Evolutionary conservation across 2,888 invertebrate species (phyloP), one percentile per base, ranked within the genome.

Genomic region (Epinotia bilunana): DNA sequence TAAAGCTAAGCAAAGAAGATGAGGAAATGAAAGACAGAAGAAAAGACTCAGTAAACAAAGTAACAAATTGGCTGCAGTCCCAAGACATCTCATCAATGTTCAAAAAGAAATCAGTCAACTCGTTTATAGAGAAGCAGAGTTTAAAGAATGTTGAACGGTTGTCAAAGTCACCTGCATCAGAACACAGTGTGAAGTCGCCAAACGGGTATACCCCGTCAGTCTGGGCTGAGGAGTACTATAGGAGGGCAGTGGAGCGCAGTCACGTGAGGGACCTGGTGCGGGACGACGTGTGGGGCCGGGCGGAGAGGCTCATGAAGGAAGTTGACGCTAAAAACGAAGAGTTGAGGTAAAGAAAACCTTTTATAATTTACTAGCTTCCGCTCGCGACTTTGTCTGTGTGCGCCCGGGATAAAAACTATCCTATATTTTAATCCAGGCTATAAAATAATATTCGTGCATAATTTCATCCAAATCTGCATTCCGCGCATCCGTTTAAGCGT

Each of bases 231-330:
- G 84, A 86, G 39, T 90, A 87, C 77, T 91, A 89, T 28, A 79
- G 81, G 1, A 84, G 85, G 68, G 89, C 80, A 76, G 12, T 87
- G 7, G 82, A 87, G 46, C 81, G 82, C 3, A 84, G 75, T 46
- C 81, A 80, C 63, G n/a, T 85, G 0, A 83, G 80, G 55, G 78
- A 84, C 1, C 33, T 79, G 2, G 60, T 83, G 1, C 77, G 79
- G 39, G 82, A 87, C 6, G 84, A 87, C 28, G 81, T 91, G n/a
- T 90, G 91, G 90, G 71, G 78, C 0, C 79, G 49, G 69, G 84
- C 82, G 0, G 85, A 90, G 73, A 78, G 77, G 57, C 64, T 83
- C 49, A 88, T 90, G 88, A 87, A 83, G 46, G 84, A 85, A 53
- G 79, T 88, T 20, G 88, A 91, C 53, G 73, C 43, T 0, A 73